Percentiles rank a stretch among this genome's conserved stretches.
Evolutionary conservation across 2,888 invertebrate genomes (phyloP).

Genomic region (Idaea dimidiata): DNA sequence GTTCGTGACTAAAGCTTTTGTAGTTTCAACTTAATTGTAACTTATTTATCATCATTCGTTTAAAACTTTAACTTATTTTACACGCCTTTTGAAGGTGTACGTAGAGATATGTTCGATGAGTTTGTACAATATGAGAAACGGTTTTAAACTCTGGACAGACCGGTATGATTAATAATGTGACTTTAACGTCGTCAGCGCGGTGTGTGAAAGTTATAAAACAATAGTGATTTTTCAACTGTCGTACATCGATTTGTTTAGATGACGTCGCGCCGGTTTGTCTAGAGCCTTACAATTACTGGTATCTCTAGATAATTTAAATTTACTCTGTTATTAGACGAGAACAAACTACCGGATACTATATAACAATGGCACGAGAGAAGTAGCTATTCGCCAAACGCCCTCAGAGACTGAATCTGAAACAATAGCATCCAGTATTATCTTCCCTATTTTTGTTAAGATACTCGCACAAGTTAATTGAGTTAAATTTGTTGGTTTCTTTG

Average conservation of each 20-base stretch:
- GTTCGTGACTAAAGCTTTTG: neutral
- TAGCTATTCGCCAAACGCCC: conserved; percentile 51
- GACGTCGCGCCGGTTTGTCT: neutral
- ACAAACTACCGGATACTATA: conserved; percentile 67
- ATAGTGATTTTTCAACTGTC: neutral
- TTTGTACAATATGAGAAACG: conserved; percentile 58
- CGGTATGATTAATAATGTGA: neutral
- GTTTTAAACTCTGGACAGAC: conserved; percentile 10
- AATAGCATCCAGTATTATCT: conserved; percentile 25
- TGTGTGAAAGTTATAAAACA: neutral
- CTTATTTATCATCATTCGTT: neutral
- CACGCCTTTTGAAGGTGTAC: conserved; percentile 27
- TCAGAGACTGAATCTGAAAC: conserved; percentile 58
- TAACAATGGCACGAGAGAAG: conserved; percentile 50
- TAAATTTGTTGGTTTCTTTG: neutral
- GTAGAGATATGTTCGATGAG: conserved; percentile 59
- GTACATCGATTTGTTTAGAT: neutral
- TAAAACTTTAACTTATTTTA: neutral
- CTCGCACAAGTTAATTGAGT: neutral
- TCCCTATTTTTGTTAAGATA: conserved; percentile 1
- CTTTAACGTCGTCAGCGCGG: neutral
- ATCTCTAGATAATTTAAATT: conserved; percentile 12
- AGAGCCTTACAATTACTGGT: neutral
- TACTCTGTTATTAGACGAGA: conserved; percentile 27
- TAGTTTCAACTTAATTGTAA: conserved; percentile 3